Evolutionary conservation across 2,888 invertebrate genomes (phyloP), one percentile per base, ranked within the genome.

Genomic region (Timema podura): DNA sequence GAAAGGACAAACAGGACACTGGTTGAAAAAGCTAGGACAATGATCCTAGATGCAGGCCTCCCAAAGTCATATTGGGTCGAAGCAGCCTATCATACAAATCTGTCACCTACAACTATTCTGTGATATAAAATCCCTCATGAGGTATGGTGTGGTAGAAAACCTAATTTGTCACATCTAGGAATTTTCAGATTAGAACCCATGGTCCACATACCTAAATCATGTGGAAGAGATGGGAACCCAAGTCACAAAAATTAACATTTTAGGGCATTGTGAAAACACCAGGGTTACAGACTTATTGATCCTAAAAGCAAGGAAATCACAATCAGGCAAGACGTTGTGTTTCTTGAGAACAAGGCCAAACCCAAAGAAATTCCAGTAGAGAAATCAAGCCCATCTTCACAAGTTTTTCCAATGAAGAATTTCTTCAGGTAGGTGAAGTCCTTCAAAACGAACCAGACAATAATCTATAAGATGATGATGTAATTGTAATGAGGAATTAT

Each of bases 1-100:
- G n/a, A n/a, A n/a, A n/a, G n/a, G n/a, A n/a, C 2, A 5, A 61
- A 61, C 6, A 61, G 61, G 45, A 30, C 2, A n/a, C 15, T 61
- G 6, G 61, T 30, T 2, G 61, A 6, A n/a, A 61, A 61, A 11
- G 61, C 61, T 30, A 1, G 15, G 15, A 61, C 61, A 44, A 61
- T 61, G 61, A 5, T 61, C 13, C 13, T 61, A 44, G 61, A 61
- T 61, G 61, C 61, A 11, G 15, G 15, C 61, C 61, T 61, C 5
- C 61, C 5, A 11, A 61, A 61, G 61, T 8, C 11, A 11, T 61
- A 11, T 11, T 3, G 30, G 61, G 30, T 11, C 30, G 61, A 61
- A 61, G 61, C 61, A 30, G n/a, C 61, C 16, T 61, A 30, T 11
- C 44, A 44, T 30, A 61, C 6, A 13, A 61, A 30, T n/a, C 44